Percentiles rank a stretch among this genome's conserved stretches.
These are phyloP conservation scores for Leptosomus discolor DNA, from an alignment of 2,113 vertebrate genomes.

Conservation along the genomic window DNA sequence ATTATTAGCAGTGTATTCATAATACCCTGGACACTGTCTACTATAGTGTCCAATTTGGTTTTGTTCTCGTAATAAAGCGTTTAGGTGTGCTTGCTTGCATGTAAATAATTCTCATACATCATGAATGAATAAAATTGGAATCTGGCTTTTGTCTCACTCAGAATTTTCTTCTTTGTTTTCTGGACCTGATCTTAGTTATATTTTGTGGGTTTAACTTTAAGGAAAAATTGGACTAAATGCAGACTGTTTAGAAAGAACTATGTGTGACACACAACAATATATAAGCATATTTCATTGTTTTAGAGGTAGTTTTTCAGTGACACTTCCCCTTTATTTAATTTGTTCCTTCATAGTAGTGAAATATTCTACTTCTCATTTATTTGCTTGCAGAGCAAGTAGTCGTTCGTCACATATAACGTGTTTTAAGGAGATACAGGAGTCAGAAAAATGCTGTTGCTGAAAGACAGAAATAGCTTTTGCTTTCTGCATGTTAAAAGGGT, in stretches of 20 bases:
- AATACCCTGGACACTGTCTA: not conserved
- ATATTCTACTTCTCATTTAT: not conserved
- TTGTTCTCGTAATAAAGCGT: not conserved
- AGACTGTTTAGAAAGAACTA: not conserved
- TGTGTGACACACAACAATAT: not conserved
- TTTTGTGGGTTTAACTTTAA: not conserved
- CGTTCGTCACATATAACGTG: not conserved
- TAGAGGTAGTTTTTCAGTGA: not conserved
- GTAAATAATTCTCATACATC: not conserved
- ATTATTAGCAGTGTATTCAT: not conserved
- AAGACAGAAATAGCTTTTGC: not conserved
- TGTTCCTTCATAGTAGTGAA: not conserved
- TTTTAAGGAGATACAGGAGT: not conserved
- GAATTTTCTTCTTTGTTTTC: not conserved
- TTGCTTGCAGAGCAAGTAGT: not conserved
- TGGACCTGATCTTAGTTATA: not conserved
- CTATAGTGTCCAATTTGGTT: not conserved
- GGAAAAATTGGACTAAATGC: not conserved
- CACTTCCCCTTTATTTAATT: not conserved
- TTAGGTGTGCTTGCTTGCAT: not conserved
- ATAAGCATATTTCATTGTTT: not conserved
- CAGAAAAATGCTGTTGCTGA: not conserved
- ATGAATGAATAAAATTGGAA: not conserved
- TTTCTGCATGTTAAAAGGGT: not conserved
- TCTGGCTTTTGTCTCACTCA: not conserved